Base-by-base conservation (phyloP, 1,140 invertebrate species). In the Drosophila jambulina region DNA sequence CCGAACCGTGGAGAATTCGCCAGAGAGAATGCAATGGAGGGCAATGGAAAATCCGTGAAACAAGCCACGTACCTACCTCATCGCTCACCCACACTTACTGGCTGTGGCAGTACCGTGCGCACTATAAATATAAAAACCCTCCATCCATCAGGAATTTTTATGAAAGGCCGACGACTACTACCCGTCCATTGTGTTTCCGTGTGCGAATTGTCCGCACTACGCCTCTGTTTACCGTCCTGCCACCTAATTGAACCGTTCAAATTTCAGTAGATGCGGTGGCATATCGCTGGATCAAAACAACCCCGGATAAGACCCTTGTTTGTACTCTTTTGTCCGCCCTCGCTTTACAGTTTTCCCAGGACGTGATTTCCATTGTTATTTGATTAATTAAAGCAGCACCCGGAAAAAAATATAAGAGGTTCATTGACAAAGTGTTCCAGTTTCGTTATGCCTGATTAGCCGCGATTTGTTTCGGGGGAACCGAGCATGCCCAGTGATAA, bases 211-310 rank as follows among this genome's bases (percentile, higher is more conserved):
- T 45, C 23, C 27, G 23, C 53, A 45, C 51, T 32, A 36, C 53
- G 53, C 49, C 42, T 71, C 10, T 72, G 65, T 70, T 72, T 72
- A 54, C 69, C 25, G 27, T 63, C 56, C 74, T 76, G 74, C 74
- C 72, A 77, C 74, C 74, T 77, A 77, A 77, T 77, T 77, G 74
- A 77, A 77, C 62, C 72, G 72, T 77, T 77, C 72, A 77, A 76
- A 77, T 76, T 77, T 54, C 74, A 53, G 21, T 36, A 51, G 36
- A 60, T 54, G 49, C 29, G 38, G 29, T 23, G 48, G 23, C 48
- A 56, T 34, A 53, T 36, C 51, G 51, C 10, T 17, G n/a, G 42
- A 65, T 45, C 53, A 45, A 38, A 76, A 57, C 74, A 56, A 67
- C 61, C 74, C 74, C 62, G 13, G 29, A 32, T 29, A 53, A 75